Evolutionary conservation across 2,888 invertebrate species (phyloP).

Genomic region (Salpingus planirostris): DNA sequence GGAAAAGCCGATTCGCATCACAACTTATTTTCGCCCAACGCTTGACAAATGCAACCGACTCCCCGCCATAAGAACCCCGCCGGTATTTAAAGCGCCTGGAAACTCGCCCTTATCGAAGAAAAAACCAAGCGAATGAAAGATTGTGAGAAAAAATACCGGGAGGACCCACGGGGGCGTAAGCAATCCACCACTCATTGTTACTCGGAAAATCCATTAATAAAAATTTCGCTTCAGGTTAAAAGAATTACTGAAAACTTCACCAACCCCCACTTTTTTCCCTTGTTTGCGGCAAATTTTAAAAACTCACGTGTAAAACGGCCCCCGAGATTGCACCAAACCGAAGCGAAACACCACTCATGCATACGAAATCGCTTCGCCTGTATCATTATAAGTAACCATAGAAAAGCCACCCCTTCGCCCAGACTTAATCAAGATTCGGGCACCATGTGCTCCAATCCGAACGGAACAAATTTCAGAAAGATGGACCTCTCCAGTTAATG

Average conservation of each 20-base stretch:
- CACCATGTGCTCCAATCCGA: too few species aligned
- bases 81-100: conserved; percentile 1
- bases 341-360: too few species aligned
- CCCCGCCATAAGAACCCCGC: background rate
- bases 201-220: conserved; percentile 33
- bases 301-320: conserved; percentile 4
- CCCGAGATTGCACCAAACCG: too few species aligned
- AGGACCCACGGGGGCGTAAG: conserved; percentile 21
- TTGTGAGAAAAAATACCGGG: conserved; percentile 12
- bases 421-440: too few species aligned
- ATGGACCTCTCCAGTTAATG: too few species aligned
- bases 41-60: conserved; percentile 25
- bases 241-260: conserved; percentile 29
- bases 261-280: conserved; percentile 18
- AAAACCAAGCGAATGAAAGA: too few species aligned
- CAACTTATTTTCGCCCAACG: conserved; percentile 22
- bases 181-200: conserved; percentile 26
- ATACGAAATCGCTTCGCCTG: too few species aligned
- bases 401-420: too few species aligned
- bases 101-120: conserved; percentile 4
- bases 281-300: conserved; percentile 2
- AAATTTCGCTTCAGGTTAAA: conserved; percentile 31
- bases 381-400: too few species aligned
- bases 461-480: too few species aligned
- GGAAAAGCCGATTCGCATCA: conserved; percentile 18